Percentiles rank a stretch among this genome's conserved stretches.
These are phyloP conservation scores for Diplodus sargus DNA, from an alignment of 2,797 vertebrate genomes.

Conservation along the genomic window DNA sequence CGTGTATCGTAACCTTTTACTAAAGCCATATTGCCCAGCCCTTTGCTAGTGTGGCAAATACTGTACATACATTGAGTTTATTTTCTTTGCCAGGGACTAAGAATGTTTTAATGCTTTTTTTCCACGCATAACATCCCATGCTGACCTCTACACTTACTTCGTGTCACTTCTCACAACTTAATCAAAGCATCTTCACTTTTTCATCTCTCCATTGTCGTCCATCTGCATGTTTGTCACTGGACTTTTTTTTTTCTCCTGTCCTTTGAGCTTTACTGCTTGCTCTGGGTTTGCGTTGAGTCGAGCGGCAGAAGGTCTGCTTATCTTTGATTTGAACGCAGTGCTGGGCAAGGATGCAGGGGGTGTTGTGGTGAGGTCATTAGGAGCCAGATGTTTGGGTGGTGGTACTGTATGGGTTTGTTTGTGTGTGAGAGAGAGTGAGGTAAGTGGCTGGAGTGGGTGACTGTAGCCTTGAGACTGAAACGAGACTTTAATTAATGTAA, in stretches of 20 bases:
- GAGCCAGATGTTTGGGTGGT: constrained; percentile 65
- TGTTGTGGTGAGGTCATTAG: constrained; percentile 59
- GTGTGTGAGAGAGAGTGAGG: constrained; percentile 52
- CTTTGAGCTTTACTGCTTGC: constrained; percentile 49
- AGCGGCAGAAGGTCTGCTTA: constrained; percentile 33
- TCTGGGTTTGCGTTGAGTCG: constrained; percentile 39
- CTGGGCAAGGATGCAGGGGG: constrained; percentile 22
- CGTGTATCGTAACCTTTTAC: too few relatives aligned
- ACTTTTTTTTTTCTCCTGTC: constrained; percentile 51
- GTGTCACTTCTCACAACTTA: constrained; percentile 21
- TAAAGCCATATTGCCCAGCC: too few relatives aligned
- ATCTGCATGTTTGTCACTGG: constrained; percentile 70
- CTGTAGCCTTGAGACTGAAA: constrained; percentile 55
- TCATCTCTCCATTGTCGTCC: constrained; percentile 41
- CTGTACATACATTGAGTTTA: not conserved
- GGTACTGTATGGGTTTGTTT: constrained; percentile 55
- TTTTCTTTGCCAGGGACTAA: not conserved
- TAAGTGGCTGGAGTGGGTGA: constrained; percentile 63
- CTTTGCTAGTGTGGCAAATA: not conserved
- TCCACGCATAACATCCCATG: too few relatives aligned
- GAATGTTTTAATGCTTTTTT: constrained; percentile 4
- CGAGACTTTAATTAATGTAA: constrained; percentile 64
- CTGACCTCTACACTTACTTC: not conserved
- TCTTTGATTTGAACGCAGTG: constrained; percentile 39
- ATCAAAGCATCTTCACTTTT: constrained; percentile 25